Evolutionary conservation across 2,888 invertebrate species (phyloP).

Genomic region (Pinctada fucata): DNA sequence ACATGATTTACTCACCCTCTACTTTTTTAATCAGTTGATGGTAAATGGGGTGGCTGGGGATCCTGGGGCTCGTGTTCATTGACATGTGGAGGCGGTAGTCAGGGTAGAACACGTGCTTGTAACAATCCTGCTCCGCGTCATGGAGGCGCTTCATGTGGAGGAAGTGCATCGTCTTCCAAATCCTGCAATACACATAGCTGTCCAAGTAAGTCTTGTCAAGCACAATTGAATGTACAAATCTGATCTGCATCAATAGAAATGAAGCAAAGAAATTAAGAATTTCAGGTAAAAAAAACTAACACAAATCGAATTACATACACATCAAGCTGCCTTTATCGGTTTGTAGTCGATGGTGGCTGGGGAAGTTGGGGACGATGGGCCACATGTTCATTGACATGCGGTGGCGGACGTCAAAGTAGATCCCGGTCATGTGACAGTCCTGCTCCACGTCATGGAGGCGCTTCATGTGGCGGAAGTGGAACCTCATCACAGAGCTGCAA

Average conservation of each 20-base stretch:
- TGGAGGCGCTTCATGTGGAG: conserved; percentile 29
- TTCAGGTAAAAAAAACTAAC: no score
- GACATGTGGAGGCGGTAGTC: conserved; percentile 32
- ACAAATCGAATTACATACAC: no score
- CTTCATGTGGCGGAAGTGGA: no score
- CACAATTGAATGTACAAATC: not conserved
- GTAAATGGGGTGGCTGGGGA: conserved; percentile 31
- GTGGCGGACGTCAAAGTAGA: not conserved
- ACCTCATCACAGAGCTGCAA: no score
- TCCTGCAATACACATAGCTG: conserved; percentile 13
- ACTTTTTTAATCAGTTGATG: no score
- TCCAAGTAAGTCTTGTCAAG: conserved; percentile 4
- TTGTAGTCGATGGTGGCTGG: conserved; percentile 65
- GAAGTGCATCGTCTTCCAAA: conserved; percentile 6
- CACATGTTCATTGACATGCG: conserved; percentile 55
- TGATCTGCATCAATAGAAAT: not conserved
- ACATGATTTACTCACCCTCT: no score
- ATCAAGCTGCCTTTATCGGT: no score
- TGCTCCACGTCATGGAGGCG: conserved; percentile 8
- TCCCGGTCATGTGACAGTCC: conserved; percentile 12
- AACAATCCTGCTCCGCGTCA: conserved; percentile 33
- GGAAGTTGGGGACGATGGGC: conserved; percentile 63
- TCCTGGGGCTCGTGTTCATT: conserved; percentile 38
- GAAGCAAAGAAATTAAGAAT: no score
- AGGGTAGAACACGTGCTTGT: conserved; percentile 24